Base-by-base conservation (phyloP, 2,113 vertebrate species). In the Podocnemis expansa region DNA sequence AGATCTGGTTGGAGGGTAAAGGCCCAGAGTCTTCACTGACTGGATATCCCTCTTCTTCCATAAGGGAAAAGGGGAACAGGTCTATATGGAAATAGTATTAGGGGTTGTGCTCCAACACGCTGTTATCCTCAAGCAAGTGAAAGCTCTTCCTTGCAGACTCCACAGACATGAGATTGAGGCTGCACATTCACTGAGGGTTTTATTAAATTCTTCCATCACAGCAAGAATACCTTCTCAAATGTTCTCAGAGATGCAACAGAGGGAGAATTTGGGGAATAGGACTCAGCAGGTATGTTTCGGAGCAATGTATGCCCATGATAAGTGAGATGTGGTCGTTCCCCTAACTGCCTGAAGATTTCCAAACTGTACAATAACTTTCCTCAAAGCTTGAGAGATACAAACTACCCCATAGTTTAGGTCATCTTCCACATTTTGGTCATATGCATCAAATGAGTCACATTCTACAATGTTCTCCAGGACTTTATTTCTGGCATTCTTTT, bases 401-500 rank as follows among this genome's bases (percentile, higher is more conserved):
- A 6, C 21, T 73, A 4, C 84, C 38, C 82, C 45, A 22, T 73
- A 94, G 93, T 34, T 14, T n/a, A 1, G 76, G 49, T 85, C 78
- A 47, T 80, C 73, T 91, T 92, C 10, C 29, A 80, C 83, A 93
- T 87, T n/a, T 22, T 49, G 13, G 14, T 87, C 56, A 92, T 87
- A 58, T 58, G 29, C 85, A 56, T 91, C 73, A 91, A 80, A 88
- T 51, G 19, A 91, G 27, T 24, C 75, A 60, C 41, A 85, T 75
- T 10, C 31, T n/a, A 52, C 25, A 85, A 6, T 58, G 16, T 89
- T 89, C 63, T 89, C 52, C 81, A 52, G 54, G 2, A 41, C 24
- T 83, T 89, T 9, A 24, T 93, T 93, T 80, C 45, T 93, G 81
- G 80, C 70, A 80, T 81, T 94, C 80, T 96, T 78, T 41, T 78